These are phyloP conservation scores for Phalacrocorax aristotelis DNA, from an alignment of 2,113 vertebrate genomes.

Conservation along the genomic window DNA sequence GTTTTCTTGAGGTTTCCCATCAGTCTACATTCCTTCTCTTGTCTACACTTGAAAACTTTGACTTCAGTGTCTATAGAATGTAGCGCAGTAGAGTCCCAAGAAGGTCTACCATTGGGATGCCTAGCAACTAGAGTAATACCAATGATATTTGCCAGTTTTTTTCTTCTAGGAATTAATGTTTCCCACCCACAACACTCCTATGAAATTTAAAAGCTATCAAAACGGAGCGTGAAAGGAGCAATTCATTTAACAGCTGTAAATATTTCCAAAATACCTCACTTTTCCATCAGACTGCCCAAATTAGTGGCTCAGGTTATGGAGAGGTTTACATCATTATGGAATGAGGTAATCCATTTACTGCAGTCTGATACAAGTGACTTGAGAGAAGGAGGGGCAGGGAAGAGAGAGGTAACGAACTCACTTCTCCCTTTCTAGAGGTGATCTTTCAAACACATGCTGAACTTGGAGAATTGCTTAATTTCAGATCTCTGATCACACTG, in stretches of 20 bases:
- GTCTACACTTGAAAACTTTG: not conserved
- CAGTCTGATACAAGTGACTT: not conserved
- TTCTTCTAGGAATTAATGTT: conserved; percentile 31
- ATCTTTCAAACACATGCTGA: not conserved
- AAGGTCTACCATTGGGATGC: not conserved
- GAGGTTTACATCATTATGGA: conserved; percentile 15
- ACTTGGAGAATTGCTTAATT: not conserved
- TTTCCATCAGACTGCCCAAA: conserved; percentile 14
- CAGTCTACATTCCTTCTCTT: not conserved
- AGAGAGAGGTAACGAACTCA: not conserved
- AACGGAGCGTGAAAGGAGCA: not conserved
- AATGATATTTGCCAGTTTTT: not conserved
- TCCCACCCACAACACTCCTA: not conserved
- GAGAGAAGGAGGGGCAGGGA: not conserved
- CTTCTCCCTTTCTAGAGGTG: not conserved
- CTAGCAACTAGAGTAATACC: conserved; percentile 13
- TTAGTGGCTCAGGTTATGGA: conserved; percentile 35
- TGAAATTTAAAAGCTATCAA: conserved; percentile 11
- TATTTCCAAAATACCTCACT: conserved; percentile 12
- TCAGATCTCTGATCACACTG: not conserved
- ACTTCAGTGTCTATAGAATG: not conserved
- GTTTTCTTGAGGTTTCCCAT: not conserved
- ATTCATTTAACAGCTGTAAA: conserved; percentile 7
- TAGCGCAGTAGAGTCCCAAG: not conserved
- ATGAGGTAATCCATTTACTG: conserved; percentile 14